These are phyloP conservation scores for Drosophila navojoa DNA, from an alignment of 1,140 invertebrate genomes.

Conservation along the genomic window DNA sequence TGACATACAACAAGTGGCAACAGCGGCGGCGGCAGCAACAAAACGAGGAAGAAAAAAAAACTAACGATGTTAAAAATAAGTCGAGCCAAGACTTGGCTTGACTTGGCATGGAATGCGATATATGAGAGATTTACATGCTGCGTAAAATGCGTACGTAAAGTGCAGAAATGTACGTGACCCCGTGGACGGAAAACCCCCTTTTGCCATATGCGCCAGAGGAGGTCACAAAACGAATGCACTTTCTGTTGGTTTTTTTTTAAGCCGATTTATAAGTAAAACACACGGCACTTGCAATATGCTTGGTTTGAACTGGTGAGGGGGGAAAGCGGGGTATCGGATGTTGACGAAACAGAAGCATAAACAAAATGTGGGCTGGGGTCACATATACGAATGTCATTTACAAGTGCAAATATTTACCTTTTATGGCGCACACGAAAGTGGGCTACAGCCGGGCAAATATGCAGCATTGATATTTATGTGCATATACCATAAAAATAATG, in stretches of 20 bases:
- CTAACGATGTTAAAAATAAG: constrained; percentile 78
- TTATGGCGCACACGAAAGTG: constrained; percentile 62
- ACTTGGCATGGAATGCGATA: constrained; percentile 51
- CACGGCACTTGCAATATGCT: constrained; percentile 70
- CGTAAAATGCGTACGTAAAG: constrained; percentile 68
- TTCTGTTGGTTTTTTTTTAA: constrained; percentile 52
- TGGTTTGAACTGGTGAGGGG: constrained; percentile 38
- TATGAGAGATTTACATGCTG: constrained; percentile 43
- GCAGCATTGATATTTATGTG: constrained; percentile 51
- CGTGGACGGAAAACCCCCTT: constrained; percentile 8
- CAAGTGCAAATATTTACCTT: constrained; percentile 79
- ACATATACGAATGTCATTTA: constrained; percentile 77
- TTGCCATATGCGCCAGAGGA: not conserved
- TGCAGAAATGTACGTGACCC: constrained; percentile 54
- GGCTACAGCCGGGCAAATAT: constrained; percentile 66
- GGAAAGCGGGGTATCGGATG: not conserved
- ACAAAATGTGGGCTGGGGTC: constrained; percentile 16
- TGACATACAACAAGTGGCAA: constrained; percentile 76
- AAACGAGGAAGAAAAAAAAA: constrained; percentile 22
- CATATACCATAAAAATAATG: constrained; percentile 26
- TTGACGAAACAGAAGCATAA: constrained; percentile 5
- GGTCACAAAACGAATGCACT: constrained; percentile 57
- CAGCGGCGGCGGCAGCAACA: constrained; percentile 25
- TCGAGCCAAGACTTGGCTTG: constrained; percentile 53
- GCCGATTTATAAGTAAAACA: constrained; percentile 78